A percentile compares a stretch with the other conserved stretches of the same genome.
Conservation (phyloP, 2,797 vertebrate species). For the Fundulus diaphanus region DNA sequence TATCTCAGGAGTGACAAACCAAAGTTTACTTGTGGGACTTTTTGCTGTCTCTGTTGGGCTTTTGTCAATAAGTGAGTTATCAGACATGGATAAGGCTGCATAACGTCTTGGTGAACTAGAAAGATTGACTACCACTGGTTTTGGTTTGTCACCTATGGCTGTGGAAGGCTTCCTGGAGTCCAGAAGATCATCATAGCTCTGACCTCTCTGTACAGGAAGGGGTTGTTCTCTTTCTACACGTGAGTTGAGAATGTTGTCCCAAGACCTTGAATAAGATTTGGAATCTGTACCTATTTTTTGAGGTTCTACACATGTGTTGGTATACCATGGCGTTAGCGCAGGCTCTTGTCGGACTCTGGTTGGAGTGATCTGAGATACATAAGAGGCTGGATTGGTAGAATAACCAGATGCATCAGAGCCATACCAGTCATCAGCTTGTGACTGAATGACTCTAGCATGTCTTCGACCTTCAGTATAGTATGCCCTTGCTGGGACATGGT, state of each 20-base stretch:
- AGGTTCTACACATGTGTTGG: slow-evolving; percentile 85
- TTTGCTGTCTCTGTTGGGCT: slow-evolving; percentile 83
- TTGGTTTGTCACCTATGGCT: slow-evolving; percentile 84
- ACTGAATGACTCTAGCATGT: slow-evolving; percentile 82
- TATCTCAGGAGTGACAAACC: slow-evolving; percentile 96
- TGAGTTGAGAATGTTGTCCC: slow-evolving; percentile 95
- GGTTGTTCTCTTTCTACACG: slow-evolving; percentile 86
- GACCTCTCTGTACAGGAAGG: slow-evolving; percentile 86
- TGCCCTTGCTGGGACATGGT: slow-evolving; percentile 83
- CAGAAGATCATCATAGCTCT: slow-evolving; percentile 94
- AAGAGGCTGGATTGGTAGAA: slow-evolving; percentile 81
- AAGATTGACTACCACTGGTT: slow-evolving; percentile 94
- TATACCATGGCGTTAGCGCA: slow-evolving; percentile 87
- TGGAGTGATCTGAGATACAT: slow-evolving; percentile 82
- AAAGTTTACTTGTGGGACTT: slow-evolving; percentile 82
- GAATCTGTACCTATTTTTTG: slow-evolving; percentile 85
- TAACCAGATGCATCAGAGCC: slow-evolving; percentile 85
- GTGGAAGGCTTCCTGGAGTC: slow-evolving; percentile 82
- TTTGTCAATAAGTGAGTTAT: slow-evolving; percentile 93
- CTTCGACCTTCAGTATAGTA: slow-evolving; percentile 89
- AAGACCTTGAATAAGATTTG: slow-evolving; percentile 93
- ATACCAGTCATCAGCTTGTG: slow-evolving; percentile 89
- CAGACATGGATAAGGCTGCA: slow-evolving; percentile 94
- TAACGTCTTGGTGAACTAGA: slow-evolving; percentile 97
- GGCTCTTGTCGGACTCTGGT: slow-evolving; percentile 82